Evolutionary conservation across 2,888 invertebrate species (phyloP), one percentile per base, ranked within the genome.

Genomic region (Argyresthia goedartella): DNA sequence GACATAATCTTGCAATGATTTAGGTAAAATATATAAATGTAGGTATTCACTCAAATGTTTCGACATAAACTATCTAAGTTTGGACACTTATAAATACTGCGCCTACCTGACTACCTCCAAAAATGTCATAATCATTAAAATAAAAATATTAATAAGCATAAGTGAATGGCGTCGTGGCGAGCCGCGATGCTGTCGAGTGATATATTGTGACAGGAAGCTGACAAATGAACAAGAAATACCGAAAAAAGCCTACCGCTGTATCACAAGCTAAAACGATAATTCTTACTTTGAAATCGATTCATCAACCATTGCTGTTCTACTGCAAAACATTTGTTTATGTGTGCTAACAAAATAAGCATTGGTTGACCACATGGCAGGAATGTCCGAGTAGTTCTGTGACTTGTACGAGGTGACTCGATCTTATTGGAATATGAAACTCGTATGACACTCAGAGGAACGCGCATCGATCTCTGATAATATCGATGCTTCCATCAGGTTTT

Each of bases 181-280:
- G 39, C 25, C 10, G 15, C 44, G 54, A 54, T 54, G 33, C 47
- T 54, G 52, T 54, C 54, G 25, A 34, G 54, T 54, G 54, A 54
- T 54, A 50, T 54, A 54, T 54, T 34, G 52, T 44, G 52, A 52
- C 52, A 50, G 46, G 25, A 11, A 16, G 33, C 47, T 47, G 47
- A 47, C 47, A 25, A 47, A 47, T 47, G 35, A n/a, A 34, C 25
- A n/a, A 33, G 35, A 33, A 25, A 47, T 10, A 47, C 47, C 4
- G 14, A 15, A 33, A 47, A 46, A 47, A 47, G 34, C 34, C 13
- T 47, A 33, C 13, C n/a, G 14, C 44, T 15, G 8, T 13, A 33
- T 33, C 25, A 47, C 33, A 8, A 8, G 10, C n/a, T 34, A 25
- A 25, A 25, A 25, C 25, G 25, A 25, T 25, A 25, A 4, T 25